Percentiles rank a stretch among this genome's conserved stretches.
These are phyloP conservation scores for Drosophila kanapiae DNA, from an alignment of 1,140 invertebrate species.

Conservation along the genomic window DNA sequence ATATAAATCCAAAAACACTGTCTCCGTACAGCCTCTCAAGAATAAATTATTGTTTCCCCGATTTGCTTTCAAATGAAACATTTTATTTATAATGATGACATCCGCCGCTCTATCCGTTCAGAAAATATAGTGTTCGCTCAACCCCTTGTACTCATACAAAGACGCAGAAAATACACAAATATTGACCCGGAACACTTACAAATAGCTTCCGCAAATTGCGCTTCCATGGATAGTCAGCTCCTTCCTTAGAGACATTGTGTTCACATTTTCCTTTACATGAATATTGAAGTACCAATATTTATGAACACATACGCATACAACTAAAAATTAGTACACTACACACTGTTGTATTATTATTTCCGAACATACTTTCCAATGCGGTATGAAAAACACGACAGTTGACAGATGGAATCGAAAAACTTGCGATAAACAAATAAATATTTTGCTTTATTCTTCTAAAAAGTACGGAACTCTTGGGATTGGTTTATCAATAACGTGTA, in stretches of 20 bases:
- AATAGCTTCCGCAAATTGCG: conserved; percentile 71
- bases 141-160: conserved; percentile 24
- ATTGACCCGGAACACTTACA: conserved; percentile 64
- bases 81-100: conserved; percentile 82
- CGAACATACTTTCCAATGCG: conserved; percentile 5
- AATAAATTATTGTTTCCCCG: conserved; percentile 66
- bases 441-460: no score
- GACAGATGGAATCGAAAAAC: no score
- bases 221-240: conserved; percentile 45
- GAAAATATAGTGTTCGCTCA: conserved; percentile 15
- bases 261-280: conserved; percentile 13
- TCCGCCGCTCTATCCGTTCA: conserved; percentile 48
- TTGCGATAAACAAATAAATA: no score
- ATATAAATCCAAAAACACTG: background rate
- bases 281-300: conserved; percentile 47
- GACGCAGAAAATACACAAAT: conserved; percentile 51
- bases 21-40: conserved; percentile 25
- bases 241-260: conserved; percentile 14
- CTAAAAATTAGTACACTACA: conserved; percentile 7
- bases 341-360: conserved; percentile 21
- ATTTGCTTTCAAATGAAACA: conserved; percentile 66
- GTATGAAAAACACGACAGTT: background rate
- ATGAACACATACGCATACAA: conserved; percentile 12
- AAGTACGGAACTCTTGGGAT: no score
- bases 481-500: no score